Percentiles rank a stretch among this genome's conserved stretches.
Evolutionary conservation across 2,113 vertebrate species (phyloP).

Genomic region (Ceuthmochares aereus): DNA sequence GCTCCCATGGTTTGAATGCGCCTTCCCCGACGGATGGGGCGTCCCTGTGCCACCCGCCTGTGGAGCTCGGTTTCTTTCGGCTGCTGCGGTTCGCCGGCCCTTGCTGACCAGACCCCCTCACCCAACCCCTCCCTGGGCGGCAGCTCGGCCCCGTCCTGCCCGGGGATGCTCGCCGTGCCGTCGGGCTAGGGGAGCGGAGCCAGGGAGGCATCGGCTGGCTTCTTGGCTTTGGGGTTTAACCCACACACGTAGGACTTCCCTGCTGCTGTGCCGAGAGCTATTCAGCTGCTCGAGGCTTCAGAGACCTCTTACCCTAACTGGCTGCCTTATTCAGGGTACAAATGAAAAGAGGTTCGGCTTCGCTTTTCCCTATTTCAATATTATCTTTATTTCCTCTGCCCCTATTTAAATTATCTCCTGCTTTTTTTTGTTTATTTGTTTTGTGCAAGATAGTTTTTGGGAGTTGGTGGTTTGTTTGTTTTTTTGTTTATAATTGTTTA

Average conservation of each 20-base stretch:
- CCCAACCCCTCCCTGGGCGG: too few relatives aligned
- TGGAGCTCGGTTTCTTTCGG: not conserved
- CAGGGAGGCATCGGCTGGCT: not conserved
- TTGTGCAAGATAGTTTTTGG: too few relatives aligned
- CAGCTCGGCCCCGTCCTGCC: not conserved
- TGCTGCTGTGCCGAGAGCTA: not conserved
- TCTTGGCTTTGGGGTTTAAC: not conserved
- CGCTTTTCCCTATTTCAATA: not conserved
- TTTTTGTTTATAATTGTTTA: not conserved
- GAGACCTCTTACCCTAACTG: not conserved
- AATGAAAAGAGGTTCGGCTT: not conserved
- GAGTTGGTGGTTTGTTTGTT: not conserved
- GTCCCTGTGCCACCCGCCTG: not conserved
- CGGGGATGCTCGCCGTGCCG: not conserved
- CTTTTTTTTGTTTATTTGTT: rapidly evolving
- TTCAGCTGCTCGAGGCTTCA: not conserved
- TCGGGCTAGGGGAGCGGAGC: not conserved
- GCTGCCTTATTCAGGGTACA: not conserved
- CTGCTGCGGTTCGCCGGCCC: not conserved
- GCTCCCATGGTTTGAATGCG: not conserved
- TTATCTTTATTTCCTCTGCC: rapidly evolving
- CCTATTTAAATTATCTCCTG: not conserved
- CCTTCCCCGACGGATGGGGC: not conserved
- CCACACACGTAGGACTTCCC: not conserved
- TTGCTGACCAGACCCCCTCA: too few relatives aligned